Evolutionary conservation across 2,888 invertebrate genomes (phyloP).

Genomic region (Agrotis clavis): DNA sequence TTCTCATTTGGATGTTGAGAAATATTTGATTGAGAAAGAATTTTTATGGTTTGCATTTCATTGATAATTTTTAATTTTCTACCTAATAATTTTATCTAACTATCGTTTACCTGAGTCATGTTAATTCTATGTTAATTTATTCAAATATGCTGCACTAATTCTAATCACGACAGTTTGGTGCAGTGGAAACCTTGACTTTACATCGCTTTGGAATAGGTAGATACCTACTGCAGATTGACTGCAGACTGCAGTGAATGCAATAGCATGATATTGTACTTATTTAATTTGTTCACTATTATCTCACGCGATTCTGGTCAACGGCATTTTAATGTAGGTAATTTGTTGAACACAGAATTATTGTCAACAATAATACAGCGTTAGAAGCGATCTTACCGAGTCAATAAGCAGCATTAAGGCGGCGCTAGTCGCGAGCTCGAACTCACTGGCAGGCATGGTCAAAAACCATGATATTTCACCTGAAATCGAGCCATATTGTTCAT

Average conservation of each 20-base stretch:
- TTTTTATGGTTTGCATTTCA: slow-evolving; percentile 8
- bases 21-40: slow-evolving; percentile 11
- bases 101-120: background rate
- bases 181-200: slow-evolving; percentile 13
- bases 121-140: slow-evolving; percentile 6
- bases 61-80: background rate
- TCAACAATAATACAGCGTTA: background rate
- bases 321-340: background rate
- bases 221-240: background rate
- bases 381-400: background rate
- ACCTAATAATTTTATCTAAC: background rate
- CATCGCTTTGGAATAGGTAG: too few relatives aligned
- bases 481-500: too few relatives aligned
- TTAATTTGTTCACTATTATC: background rate
- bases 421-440: too few relatives aligned
- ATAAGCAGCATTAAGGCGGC: slow-evolving; percentile 2
- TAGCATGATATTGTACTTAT: background rate
- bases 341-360: background rate
- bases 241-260: slow-evolving; percentile 18
- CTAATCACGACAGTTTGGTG: slow-evolving; percentile 12
- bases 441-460: too few relatives aligned
- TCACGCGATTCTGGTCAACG: slow-evolving; percentile 5
- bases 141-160: slow-evolving; percentile 18
- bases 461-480: too few relatives aligned
- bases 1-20: slow-evolving; percentile 5